phyloP scores from a whole-genome alignment of 2,113 vertebrate genomes.

The Rhegmatorhina hoffmannsi region DNA sequence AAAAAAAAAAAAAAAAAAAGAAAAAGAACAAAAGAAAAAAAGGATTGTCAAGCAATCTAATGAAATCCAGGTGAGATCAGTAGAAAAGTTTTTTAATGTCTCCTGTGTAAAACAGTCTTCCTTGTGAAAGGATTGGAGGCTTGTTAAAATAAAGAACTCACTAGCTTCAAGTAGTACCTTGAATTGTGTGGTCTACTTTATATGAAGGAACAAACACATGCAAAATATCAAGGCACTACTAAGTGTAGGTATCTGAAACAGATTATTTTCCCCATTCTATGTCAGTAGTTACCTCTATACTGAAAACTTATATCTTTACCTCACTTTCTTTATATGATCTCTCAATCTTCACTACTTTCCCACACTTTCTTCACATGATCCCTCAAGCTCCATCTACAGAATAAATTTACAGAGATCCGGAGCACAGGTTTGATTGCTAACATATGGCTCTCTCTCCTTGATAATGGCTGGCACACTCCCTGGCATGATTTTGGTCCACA shows the following conservation, averaged over 20 bases:
- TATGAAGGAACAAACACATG: not conserved
- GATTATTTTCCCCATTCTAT: not conserved
- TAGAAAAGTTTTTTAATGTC: not conserved
- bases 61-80: not conserved
- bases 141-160: not conserved
- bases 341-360: not conserved
- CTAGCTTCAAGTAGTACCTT: not conserved
- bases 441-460: not conserved
- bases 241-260: not conserved
- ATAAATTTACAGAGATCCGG: not conserved
- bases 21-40: not conserved
- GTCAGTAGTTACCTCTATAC: not conserved
- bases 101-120: not conserved
- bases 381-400: not conserved
- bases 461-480: not conserved
- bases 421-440: not conserved
- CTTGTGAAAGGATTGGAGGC: not conserved
- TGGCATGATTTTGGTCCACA: not conserved
- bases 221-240: not conserved
- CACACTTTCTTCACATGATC: not conserved
- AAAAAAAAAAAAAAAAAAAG: not conserved
- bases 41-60: not conserved
- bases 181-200: not conserved
- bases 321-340: not conserved
- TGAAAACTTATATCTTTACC: not conserved